Evolutionary conservation across 2,113 vertebrate genomes (phyloP).

Genomic region (Elephas maximus): DNA sequence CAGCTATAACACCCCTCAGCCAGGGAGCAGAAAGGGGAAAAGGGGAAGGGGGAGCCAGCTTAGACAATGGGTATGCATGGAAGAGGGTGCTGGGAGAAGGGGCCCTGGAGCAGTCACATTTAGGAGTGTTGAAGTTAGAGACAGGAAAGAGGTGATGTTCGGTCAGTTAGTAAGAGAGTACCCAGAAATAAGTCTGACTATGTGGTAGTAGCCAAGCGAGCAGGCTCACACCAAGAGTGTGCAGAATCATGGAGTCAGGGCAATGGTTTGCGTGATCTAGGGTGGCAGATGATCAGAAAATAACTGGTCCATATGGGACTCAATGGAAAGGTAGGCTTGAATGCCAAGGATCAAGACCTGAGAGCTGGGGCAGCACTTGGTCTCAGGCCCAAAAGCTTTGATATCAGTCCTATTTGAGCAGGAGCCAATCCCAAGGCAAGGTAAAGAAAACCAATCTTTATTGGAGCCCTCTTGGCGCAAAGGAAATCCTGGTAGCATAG

Average conservation of each 20-base stretch:
- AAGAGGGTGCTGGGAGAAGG: background rate
- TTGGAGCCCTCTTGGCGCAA: background rate
- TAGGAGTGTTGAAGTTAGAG: background rate
- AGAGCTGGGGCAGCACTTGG: background rate
- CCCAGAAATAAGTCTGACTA: background rate
- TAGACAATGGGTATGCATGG: background rate
- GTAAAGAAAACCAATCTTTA: background rate
- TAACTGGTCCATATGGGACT: background rate
- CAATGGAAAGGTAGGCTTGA: background rate
- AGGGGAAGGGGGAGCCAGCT: background rate
- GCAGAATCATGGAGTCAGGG: background rate
- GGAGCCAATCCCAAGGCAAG: background rate
- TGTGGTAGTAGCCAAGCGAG: background rate
- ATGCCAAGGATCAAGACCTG: background rate
- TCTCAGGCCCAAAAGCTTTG: background rate
- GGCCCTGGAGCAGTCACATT: background rate
- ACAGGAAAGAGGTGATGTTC: background rate
- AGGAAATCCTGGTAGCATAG: background rate
- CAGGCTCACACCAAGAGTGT: background rate
- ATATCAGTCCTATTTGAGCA: background rate
- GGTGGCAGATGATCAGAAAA: background rate
- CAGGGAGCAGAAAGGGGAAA: background rate
- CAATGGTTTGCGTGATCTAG: background rate
- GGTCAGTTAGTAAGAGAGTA: background rate
- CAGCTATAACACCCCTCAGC: background rate